Base-by-base conservation (phyloP, 2,888 invertebrate genomes). In the Morpho helenor region DNA sequence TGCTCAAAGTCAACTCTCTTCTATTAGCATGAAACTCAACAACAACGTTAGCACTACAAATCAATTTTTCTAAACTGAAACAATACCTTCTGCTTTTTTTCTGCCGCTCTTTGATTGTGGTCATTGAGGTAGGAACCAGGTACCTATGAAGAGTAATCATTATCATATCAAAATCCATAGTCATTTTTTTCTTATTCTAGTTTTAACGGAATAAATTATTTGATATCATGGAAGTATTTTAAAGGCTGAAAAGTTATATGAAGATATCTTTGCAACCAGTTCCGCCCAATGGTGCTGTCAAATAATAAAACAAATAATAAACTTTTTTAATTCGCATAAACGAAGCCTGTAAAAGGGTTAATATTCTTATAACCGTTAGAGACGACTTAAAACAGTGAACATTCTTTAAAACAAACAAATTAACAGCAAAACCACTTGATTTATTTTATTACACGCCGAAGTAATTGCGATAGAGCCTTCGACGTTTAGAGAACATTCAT, bases 41-140 rank as follows among this genome's bases (percentile, higher is more conserved):
- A n/a, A n/a, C 66, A 67, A 66, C 68, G 72, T 68, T 68, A 72
- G 73, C 76, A 73, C 75, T 77, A 77, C 82, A 79, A 84, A 84
- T 83, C 83, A 82, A 83, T 86, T 84, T 78, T 65, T 71, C 75
- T n/a, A 82, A 84, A 87, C 84, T 84, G 84, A 80, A 82, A 81
- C 80, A 80, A 80, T 82, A 77, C 76, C 75, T 73, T 66, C 67
- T 70, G 66, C 22, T 74, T 79, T 79, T 57, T 52, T 49, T 47
- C 43, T 45, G 22, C 45, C 68, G 39, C 43, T 47, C 54, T 40
- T 52, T 54, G 57, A 49, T 49, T 74, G 66, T 75, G 84, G 84
- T 84, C 82, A 87, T 74, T 86, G 87, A 87, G 84, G 87, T 81
- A 79, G 73, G 83, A 87, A 87, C 86, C n/a, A n/a, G n/a, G n/a